A percentile compares a stretch with the other conserved stretches of the same genome.
Evolutionary conservation across 2,113 vertebrate genomes (phyloP).

Genomic region (Festucalex cinctus): DNA sequence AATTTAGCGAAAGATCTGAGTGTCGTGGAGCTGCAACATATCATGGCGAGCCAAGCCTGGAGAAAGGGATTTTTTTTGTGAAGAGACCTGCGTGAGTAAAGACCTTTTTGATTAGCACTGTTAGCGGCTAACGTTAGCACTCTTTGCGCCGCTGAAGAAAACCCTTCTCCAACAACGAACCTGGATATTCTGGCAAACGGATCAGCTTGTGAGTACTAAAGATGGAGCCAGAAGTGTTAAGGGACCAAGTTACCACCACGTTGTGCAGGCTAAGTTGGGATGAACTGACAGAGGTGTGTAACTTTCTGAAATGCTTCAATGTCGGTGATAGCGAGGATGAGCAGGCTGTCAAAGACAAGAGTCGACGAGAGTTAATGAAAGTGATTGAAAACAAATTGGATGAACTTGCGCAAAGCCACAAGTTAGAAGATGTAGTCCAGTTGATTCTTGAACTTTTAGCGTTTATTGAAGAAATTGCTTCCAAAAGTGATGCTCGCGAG

Average conservation of each 20-base stretch:
- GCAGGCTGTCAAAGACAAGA: not conserved
- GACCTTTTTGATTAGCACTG: too few species aligned
- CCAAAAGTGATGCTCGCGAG: too few species aligned
- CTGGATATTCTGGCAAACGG: not conserved
- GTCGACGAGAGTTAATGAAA: not conserved
- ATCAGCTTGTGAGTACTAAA: not conserved
- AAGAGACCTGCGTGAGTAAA: too few species aligned
- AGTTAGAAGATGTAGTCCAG: not conserved
- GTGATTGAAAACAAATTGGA: not conserved
- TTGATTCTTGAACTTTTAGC: too few species aligned
- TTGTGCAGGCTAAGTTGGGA: not conserved
- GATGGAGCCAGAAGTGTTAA: not conserved
- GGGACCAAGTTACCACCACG: not conserved
- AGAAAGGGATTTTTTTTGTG: too few species aligned
- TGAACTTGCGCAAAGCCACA: not conserved
- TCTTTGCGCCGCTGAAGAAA: too few species aligned
- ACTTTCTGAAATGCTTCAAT: not conserved
- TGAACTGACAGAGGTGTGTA: not conserved
- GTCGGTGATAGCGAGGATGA: not conserved
- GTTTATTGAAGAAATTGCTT: too few species aligned
- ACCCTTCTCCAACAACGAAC: not conserved
- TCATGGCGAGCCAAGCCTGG: too few species aligned
- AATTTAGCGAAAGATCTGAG: too few species aligned
- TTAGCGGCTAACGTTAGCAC: too few species aligned
- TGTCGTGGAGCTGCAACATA: too few species aligned